Percentiles rank a stretch among this genome's conserved stretches.
phyloP scores from a whole-genome alignment of 2,113 vertebrate species.

The Pedetes capensis region DNA sequence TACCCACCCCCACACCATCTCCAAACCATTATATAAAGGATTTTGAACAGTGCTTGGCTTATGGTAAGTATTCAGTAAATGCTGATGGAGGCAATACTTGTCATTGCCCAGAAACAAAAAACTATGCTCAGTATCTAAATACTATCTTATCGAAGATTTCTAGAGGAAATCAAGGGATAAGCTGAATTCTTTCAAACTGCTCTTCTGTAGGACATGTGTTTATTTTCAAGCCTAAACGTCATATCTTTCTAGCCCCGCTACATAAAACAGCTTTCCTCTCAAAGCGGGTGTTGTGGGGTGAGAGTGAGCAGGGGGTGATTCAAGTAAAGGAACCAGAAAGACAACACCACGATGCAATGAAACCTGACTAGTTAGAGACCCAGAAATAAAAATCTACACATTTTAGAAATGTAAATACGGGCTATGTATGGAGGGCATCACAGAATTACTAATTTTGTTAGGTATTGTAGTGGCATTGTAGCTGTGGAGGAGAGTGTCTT shows the following conservation, averaged over 20 bases:
- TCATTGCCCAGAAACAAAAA: neutral
- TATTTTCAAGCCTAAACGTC: neutral
- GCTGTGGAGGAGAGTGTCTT: neutral
- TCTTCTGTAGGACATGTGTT: neutral
- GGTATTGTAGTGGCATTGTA: neutral
- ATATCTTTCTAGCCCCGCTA: neutral
- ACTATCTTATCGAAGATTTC: neutral
- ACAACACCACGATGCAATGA: neutral
- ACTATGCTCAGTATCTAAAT: neutral
- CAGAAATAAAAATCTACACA: slow-evolving; percentile 14
- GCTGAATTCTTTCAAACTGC: neutral
- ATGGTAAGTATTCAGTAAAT: neutral
- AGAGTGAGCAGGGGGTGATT: neutral
- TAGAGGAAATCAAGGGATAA: neutral
- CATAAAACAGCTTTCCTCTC: neutral
- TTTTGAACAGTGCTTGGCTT: neutral
- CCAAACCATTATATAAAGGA: neutral
- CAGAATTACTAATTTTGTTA: neutral
- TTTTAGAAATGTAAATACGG: neutral
- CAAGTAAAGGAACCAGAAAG: neutral
- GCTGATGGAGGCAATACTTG: neutral
- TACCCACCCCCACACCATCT: neutral
- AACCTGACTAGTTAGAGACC: neutral
- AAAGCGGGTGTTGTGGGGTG: neutral
- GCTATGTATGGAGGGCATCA: neutral